These are phyloP conservation scores for Holotrichia oblita DNA, from an alignment of 1,140 invertebrate genomes.

Conservation along the genomic window DNA sequence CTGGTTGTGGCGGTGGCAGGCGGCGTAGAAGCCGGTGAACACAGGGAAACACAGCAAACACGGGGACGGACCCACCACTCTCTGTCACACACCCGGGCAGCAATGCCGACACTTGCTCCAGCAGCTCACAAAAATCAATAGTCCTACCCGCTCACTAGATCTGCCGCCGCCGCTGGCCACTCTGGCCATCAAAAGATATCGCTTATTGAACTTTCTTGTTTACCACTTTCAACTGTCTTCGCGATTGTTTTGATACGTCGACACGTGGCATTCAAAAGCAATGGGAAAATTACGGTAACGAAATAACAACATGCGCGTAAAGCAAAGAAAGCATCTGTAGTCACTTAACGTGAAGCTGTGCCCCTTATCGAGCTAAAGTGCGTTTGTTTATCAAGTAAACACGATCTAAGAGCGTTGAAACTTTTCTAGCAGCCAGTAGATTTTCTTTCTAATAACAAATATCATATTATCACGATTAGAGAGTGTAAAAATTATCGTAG, in stretches of 20 bases:
- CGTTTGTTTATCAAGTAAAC: too few relatives aligned
- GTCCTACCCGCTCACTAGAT: conserved; percentile 26
- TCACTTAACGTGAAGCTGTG: not conserved
- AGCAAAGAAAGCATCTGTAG: not conserved
- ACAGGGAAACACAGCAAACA: conserved; percentile 8
- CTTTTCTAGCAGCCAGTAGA: too few relatives aligned
- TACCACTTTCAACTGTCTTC: not conserved
- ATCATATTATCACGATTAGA: too few relatives aligned
- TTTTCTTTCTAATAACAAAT: too few relatives aligned
- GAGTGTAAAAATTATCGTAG: too few relatives aligned
- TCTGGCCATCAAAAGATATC: conserved; percentile 6
- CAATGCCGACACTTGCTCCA: conserved; percentile 25
- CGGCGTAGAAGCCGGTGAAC: not conserved
- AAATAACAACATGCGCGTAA: conserved; percentile 5
- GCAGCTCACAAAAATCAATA: conserved; percentile 33
- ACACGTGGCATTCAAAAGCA: conserved; percentile 13
- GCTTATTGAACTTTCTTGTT: conserved; percentile 14
- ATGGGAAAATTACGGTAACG: not conserved
- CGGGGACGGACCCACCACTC: conserved; percentile 15
- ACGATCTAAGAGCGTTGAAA: too few relatives aligned
- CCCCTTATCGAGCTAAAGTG: too few relatives aligned
- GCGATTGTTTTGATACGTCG: conserved; percentile 6
- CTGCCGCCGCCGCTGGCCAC: conserved; percentile 27
- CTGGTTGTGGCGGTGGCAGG: not conserved
- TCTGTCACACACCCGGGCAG: conserved; percentile 33